Percentiles rank a stretch among this genome's conserved stretches.
phyloP scores from a whole-genome alignment of 2,113 vertebrate genomes.

The Enhydra lutris region DNA sequence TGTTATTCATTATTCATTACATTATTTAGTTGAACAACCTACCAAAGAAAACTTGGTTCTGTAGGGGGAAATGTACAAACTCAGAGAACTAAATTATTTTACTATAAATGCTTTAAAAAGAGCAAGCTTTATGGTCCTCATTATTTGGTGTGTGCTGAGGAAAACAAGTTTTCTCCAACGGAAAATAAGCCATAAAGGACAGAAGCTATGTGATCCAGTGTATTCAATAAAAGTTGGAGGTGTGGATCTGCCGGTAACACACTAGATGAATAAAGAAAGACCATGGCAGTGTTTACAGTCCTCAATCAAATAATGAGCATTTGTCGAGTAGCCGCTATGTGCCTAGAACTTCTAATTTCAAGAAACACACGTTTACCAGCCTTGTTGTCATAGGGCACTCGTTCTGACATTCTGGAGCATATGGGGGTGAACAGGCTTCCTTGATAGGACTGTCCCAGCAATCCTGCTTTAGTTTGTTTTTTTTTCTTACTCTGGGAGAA shows the following conservation, averaged over 20 bases:
- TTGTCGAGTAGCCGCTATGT: not conserved
- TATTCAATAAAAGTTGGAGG: slow-evolving; percentile 57
- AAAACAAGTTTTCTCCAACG: slow-evolving; percentile 73
- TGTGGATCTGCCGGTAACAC: not conserved
- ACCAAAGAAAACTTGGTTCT: slow-evolving; percentile 70
- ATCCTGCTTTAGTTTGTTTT: not conserved
- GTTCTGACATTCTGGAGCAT: not conserved
- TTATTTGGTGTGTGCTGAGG: slow-evolving; percentile 71
- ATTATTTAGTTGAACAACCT: slow-evolving; percentile 71
- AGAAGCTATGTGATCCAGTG: slow-evolving; percentile 59
- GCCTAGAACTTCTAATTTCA: slow-evolving; percentile 34
- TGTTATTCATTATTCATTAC: slow-evolving; percentile 72
- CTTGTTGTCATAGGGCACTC: not conserved
- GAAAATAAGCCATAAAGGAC: slow-evolving; percentile 74
- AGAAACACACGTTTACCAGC: not conserved
- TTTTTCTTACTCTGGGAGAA: not conserved
- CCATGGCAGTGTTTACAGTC: slow-evolving; percentile 21
- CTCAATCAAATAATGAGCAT: slow-evolving; percentile 37
- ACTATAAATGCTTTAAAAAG: slow-evolving; percentile 72
- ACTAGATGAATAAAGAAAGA: slow-evolving; percentile 8
- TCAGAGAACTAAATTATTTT: slow-evolving; percentile 67
- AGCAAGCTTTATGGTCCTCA: slow-evolving; percentile 73
- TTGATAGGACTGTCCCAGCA: not conserved
- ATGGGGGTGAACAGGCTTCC: not conserved
- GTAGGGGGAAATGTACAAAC: slow-evolving; percentile 52